Base-by-base conservation (phyloP, 1,140 invertebrate genomes). In the Asobara japonica region DNA sequence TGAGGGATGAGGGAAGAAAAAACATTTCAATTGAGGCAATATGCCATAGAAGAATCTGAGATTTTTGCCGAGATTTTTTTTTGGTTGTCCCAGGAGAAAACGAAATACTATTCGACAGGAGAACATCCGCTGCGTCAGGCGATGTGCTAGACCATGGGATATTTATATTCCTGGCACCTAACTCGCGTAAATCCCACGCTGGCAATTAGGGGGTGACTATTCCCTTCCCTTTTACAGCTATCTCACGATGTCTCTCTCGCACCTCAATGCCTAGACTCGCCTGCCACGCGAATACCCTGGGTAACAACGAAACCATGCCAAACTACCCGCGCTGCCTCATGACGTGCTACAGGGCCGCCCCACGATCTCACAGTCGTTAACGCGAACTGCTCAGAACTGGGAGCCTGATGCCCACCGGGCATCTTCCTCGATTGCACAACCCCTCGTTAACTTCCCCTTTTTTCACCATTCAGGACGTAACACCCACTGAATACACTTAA, bases 121-220 rank as follows among this genome's bases (percentile, higher is more conserved):
- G 41, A 45, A 16, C 41, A 45, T 45, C n/a, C 41, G 41, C 41
- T 45, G 41, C 41, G 41, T 45, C n/a, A 16, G 41, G 41, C n/a
- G 41, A 45, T 45, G 41, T 13, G 41, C 18, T 45, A 45, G 41
- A 45, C 41, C 41, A 45, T 45, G 7, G 41, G 41, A 45, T 45
- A 82, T 80, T 82, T 82, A 82, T 80, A 80, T 82, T 82, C 79
- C 76, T 76, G 69, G 71, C 79, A 77, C 78, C 78, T 77, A 79
- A 71, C 67, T 68, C 71, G 62, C 72, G 79, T 80, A 80, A 80
- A 80, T 80, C 79, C 78, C 79, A 77, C 71, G 79, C 74, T 76
- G 73, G 81, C 82, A 84, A 85, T 85, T 85, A 85, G 80, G 78
- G n/a, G 78, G 70, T 78, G 74, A 74, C 64, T 74, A 66, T 72